Base-by-base conservation (phyloP, 1,140 invertebrate species). In the Leptopilina clavipes region DNA sequence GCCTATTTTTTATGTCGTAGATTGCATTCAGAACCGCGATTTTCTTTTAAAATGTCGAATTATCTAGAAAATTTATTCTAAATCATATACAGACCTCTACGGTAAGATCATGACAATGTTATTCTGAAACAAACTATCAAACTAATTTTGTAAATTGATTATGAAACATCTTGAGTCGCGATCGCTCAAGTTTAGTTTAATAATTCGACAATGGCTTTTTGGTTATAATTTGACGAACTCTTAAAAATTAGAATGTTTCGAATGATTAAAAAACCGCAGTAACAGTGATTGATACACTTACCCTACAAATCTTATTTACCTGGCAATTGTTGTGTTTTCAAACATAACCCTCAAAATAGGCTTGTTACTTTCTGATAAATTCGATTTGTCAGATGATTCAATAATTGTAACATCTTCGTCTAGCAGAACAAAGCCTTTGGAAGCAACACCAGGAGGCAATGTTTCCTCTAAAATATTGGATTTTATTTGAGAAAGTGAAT, bases 331-430 rank as follows among this genome's bases (percentile, higher is more conserved):
- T 72, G 85, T 77, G 70, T 89, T 82, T 11, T 81, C 85, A 70
- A 90, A 90, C 12, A 82, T 79, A 81, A 89, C 81, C 80, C 82
- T 87, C 65, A 90, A 83, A 43, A 84, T 59, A 9, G 87, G 82
- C 1, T 78, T 73, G 0, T 79, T 48, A 0, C 76, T 45, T n/a
- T 43, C 70, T 12, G 14, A 17, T 37, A 43, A 9, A 14, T 76
- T 17, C 25, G 72, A 12, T 25, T n/a, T 48, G 37, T 40, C n/a
- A 45, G 19, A 9, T 52, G 9, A 22, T 12, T 43, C 37, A 22
- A 52, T 70, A 19, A 74, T 77, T 19, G 31, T 17, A 45, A 81
- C 70, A 12, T 81, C 78, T 22, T 87, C 85, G 56, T 87, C 84
- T 9, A 86, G 3, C 8, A 86, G 44, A 8, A 84, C 56, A n/a